Evolutionary conservation across 2,888 invertebrate genomes (phyloP).

Genomic region (Cinara cedri): DNA sequence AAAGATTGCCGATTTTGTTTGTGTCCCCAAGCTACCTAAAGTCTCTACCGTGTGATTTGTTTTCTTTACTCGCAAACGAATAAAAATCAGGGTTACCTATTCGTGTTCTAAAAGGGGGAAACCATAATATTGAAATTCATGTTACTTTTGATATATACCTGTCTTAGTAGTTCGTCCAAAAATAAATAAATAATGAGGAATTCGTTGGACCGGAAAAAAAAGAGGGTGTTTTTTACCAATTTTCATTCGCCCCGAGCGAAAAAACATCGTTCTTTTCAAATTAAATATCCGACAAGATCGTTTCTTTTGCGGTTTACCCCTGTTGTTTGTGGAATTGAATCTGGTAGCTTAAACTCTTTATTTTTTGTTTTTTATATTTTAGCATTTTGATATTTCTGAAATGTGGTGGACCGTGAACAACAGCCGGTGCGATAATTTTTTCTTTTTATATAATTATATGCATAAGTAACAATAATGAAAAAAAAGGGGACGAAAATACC

Average conservation of each 20-base stretch:
- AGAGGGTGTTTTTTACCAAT: constrained; percentile 27
- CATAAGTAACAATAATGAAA: background rate
- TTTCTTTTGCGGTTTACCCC: constrained; percentile 39
- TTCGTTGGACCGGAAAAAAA: constrained; percentile 17
- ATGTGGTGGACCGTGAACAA: constrained; percentile 31
- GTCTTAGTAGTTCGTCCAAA: constrained; percentile 12
- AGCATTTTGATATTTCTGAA: constrained; percentile 22
- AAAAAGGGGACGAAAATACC: background rate
- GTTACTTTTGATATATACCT: constrained; percentile 38
- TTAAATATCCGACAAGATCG: constrained; percentile 34
- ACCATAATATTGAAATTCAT: background rate
- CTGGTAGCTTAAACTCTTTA: constrained; percentile 11
- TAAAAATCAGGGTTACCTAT: background rate
- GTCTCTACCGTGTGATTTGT: constrained; percentile 4
- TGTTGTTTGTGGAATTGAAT: constrained; percentile 33
- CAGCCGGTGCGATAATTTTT: constrained; percentile 23
- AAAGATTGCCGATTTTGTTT: constrained; percentile 22
- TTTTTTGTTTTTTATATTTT: background rate
- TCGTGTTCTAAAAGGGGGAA: background rate
- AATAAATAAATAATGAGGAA: constrained; percentile 51
- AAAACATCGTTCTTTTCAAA: constrained; percentile 44
- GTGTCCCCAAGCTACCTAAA: constrained; percentile 27
- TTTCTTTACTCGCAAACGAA: constrained; percentile 1
- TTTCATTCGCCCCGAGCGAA: constrained; percentile 36
- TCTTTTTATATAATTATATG: constrained; percentile 5